Conservation (phyloP, 2,113 vertebrate species). For the Zosterops pallidus region DNA sequence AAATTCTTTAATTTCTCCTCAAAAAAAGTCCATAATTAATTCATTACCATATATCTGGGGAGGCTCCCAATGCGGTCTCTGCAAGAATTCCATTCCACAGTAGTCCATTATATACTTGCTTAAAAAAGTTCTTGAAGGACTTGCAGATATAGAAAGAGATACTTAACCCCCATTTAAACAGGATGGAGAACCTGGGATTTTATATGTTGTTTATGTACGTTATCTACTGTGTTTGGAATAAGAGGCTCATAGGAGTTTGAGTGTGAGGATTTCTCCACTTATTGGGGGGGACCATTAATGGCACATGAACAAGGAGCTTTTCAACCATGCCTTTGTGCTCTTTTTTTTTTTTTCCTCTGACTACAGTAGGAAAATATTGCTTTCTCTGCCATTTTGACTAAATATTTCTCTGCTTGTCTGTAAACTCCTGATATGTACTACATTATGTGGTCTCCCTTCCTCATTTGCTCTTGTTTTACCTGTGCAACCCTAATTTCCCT, state of each 20-base stretch:
- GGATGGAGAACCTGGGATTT: not conserved
- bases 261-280: not conserved
- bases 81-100: not conserved
- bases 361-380: not conserved
- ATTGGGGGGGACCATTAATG: rapidly evolving
- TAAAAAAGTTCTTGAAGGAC: not conserved
- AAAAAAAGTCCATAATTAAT: not conserved
- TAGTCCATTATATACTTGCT: not conserved
- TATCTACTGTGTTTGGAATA: not conserved
- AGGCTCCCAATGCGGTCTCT: not conserved
- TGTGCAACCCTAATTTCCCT: not conserved
- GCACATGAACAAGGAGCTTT: not conserved
- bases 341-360: not conserved
- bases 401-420: not conserved
- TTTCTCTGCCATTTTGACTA: not conserved
- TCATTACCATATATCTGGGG: not conserved
- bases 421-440: not conserved
- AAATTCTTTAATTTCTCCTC: not conserved
- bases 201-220: not conserved
- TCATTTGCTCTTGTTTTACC: not conserved
- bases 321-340: not conserved
- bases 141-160: not conserved
- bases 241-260: not conserved
- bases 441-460: not conserved
- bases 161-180: not conserved